Evolutionary conservation across 1,140 invertebrate genomes (phyloP), one percentile per base, ranked within the genome.

Genomic region (Tenebrio molitor): DNA sequence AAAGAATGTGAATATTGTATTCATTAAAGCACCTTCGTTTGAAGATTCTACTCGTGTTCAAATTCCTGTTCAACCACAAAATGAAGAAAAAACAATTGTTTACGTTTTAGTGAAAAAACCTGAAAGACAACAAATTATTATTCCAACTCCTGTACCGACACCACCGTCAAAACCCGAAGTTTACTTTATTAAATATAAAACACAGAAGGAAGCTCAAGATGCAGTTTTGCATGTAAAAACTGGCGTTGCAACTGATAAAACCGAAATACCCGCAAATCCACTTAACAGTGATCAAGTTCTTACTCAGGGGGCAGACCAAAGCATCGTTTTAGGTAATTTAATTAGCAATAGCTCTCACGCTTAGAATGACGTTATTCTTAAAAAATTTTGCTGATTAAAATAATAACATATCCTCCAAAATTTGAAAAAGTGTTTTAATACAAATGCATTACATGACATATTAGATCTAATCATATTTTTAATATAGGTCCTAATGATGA

Each of bases 1-100:
- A 80, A 95, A 95, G 78, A 92, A 95, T 79, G 94, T 94, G 87
- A 94, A 94, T 82, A 93, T 95, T 74, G 91, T 95, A 17, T 94
- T 95, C 85, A 94, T 94, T 80, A 94, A 94, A 63, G 92, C 93
- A 0, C 92, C 93, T 41, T 91, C 91, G 1, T 90, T 92, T 65
- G 89, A 91, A 5, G 91, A 91, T 10, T 92, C 91, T 3, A 90
- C 90, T 0, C 91, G 92, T 7, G 84, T 91, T 29, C 6, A 68
- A 14, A 88, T 94, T 70, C 92, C 92, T 1, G 81, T 91, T 46
- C 89, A 91, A 75, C 91, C 91, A 23, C 91, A 90, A 78, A 91
- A 92, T 74, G 93, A 95, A 83, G 91, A 94, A 83, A 95, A 95
- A 85, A 95, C 93, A 7, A 86, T 94, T 46, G 93, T 95, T 76